Conservation (phyloP, 2,797 vertebrate genomes). For the Gouania willdenowi region DNA sequence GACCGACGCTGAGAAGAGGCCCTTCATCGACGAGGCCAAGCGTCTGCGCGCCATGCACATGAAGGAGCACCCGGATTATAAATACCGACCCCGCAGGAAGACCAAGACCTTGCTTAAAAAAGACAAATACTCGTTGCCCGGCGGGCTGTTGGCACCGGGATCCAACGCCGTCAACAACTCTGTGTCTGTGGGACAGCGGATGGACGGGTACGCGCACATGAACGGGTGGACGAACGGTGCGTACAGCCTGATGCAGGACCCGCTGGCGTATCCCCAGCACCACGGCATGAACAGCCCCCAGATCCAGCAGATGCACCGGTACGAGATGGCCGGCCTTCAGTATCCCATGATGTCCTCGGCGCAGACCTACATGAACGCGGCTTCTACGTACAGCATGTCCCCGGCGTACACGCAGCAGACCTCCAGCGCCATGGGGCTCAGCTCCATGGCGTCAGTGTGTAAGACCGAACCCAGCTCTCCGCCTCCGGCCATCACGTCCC, state of each 20-base stretch:
- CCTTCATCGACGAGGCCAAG: constrained; percentile 98
- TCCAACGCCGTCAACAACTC: constrained; percentile 81
- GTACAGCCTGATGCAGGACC: constrained; percentile 97
- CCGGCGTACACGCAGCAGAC: constrained; percentile 89
- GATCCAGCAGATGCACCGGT: constrained; percentile 97
- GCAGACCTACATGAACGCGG: constrained; percentile 97
- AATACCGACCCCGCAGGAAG: constrained; percentile 98
- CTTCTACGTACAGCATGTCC: constrained; percentile 90
- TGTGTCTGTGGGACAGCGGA: constrained; percentile 91
- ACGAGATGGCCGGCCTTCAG: constrained; percentile 95
- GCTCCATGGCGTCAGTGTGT: constrained; percentile 91
- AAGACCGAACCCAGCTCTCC: constrained; percentile 97
- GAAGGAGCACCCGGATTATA: constrained; percentile 99
- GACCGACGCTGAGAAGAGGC: constrained; percentile 93
- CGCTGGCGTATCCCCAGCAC: constrained; percentile 92
- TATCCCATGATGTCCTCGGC: constrained; percentile 97
- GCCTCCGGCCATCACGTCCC: constrained; percentile 90
- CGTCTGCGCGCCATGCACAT: constrained; percentile 95
- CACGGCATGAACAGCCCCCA: constrained; percentile 91
- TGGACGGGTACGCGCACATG: constrained; percentile 96
- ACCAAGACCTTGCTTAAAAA: constrained; percentile 99
- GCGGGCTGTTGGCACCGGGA: constrained; percentile 86
- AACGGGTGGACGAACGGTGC: constrained; percentile 98
- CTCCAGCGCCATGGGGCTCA: constrained; percentile 84
- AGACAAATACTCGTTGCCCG: constrained; percentile 95